phyloP scores from a whole-genome alignment of 2,888 invertebrate species.

The Beris chalybata region DNA sequence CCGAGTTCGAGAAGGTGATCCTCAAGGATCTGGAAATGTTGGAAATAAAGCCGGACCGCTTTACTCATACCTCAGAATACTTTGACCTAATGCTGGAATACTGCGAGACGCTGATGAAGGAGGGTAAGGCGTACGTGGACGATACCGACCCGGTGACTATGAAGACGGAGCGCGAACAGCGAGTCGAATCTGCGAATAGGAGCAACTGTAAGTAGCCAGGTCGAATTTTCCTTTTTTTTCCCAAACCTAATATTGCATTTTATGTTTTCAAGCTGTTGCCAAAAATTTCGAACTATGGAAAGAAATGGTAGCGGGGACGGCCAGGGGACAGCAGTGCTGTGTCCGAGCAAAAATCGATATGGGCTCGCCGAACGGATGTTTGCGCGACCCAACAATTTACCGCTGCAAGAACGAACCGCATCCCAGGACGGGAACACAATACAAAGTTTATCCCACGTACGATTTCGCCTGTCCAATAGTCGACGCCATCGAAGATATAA shows the following conservation, averaged over 20 bases:
- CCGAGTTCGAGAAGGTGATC: conserved; percentile 96
- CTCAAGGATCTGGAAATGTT: conserved; percentile 89
- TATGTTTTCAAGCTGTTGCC: conserved; percentile 65
- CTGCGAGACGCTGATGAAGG: conserved; percentile 84
- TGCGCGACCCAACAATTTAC: conserved; percentile 98
- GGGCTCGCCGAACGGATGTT: conserved; percentile 92
- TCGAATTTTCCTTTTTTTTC: conserved; percentile 13
- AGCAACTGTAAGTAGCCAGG: conserved; percentile 69
- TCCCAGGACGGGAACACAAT: conserved; percentile 89
- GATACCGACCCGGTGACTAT: conserved; percentile 93
- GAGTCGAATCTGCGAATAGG: conserved; percentile 80
- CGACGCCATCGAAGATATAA: conserved; percentile 95
- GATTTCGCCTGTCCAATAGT: conserved; percentile 99
- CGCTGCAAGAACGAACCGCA: conserved; percentile 95
- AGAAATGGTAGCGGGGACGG: conserved; percentile 88
- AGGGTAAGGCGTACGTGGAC: conserved; percentile 94
- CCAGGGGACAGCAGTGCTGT: conserved; percentile 82
- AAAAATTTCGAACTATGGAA: conserved; percentile 89
- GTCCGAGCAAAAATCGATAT: conserved; percentile 98
- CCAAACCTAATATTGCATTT: neutral
- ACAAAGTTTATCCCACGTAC: conserved; percentile 99
- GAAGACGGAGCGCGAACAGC: conserved; percentile 93
- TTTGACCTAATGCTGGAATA: conserved; percentile 88
- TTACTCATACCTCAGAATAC: conserved; percentile 95
- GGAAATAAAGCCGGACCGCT: conserved; percentile 87